Percentiles rank a stretch among this genome's conserved stretches.
These are phyloP conservation scores for Tragulus kanchil DNA, from an alignment of 2,113 vertebrate genomes.

Conservation along the genomic window DNA sequence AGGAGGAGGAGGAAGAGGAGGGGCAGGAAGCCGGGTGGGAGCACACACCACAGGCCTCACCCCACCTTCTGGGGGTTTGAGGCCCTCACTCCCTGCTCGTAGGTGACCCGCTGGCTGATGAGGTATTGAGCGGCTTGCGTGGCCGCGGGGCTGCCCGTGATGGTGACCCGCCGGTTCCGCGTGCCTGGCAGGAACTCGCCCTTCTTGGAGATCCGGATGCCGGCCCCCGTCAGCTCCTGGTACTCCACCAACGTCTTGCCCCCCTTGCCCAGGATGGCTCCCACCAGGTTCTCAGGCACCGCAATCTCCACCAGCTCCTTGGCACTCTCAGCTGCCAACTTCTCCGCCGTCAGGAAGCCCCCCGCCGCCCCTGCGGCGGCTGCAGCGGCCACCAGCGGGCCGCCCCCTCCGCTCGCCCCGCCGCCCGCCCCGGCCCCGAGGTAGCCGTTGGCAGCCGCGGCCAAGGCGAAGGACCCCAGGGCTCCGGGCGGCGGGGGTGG, in stretches of 20 bases:
- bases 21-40: conserved; percentile 8
- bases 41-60: conserved; percentile 82
- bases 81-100: conserved; percentile 96
- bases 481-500: conserved; percentile 91
- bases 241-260: conserved; percentile 98
- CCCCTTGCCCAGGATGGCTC: conserved; percentile 96
- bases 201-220: conserved; percentile 98
- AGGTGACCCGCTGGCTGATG: conserved; percentile 98
- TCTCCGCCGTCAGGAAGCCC: conserved; percentile 94
- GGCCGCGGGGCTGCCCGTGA: conserved; percentile 95
- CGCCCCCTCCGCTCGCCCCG: conserved; percentile 87
- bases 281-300: conserved; percentile 96
- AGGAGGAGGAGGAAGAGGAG: background rate
- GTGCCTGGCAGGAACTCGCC: conserved; percentile 97
- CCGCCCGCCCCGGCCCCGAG: conserved; percentile 92
- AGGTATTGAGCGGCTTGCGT: conserved; percentile 97
- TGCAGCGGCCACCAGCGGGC: conserved; percentile 85
- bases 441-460: conserved; percentile 94
- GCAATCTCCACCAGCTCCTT: conserved; percentile 97
- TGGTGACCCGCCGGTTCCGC: conserved; percentile 97
- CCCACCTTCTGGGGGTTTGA: conserved; percentile 98
- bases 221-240: conserved; percentile 96
- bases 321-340: conserved; percentile 91
- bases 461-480: conserved; percentile 92
- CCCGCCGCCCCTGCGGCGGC: conserved; percentile 92